Evolutionary conservation across 2,888 invertebrate species (phyloP).

Genomic region (Seladonia tumulorum): DNA sequence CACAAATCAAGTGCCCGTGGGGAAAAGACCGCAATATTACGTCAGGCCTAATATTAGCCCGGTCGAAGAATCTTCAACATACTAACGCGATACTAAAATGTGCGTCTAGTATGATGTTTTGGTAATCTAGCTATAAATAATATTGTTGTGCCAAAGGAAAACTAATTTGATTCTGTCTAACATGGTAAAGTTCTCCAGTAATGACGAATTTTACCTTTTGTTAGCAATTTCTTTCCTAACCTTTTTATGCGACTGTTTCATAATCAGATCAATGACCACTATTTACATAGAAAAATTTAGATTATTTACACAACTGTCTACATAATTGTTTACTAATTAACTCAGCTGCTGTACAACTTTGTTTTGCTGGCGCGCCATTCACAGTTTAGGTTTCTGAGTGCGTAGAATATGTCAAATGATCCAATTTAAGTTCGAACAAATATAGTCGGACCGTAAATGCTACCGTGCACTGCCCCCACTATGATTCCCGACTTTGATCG

Average conservation of each 20-base stretch:
- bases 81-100: background rate
- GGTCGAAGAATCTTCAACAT: background rate
- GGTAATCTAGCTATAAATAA: background rate
- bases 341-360: background rate
- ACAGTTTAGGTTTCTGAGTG: background rate
- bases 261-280: background rate
- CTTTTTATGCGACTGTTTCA: background rate
- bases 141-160: background rate
- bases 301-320: background rate
- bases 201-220: background rate
- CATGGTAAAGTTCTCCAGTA: background rate
- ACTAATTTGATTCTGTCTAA: background rate
- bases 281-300: background rate
- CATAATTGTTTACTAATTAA: slow-evolving; percentile 4
- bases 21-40: background rate
- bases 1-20: background rate
- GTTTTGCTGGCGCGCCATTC: slow-evolving; percentile 25
- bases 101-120: background rate
- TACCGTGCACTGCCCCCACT: too few relatives aligned
- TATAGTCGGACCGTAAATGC: background rate
- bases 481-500: background rate
- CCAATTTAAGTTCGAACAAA: background rate
- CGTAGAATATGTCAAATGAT: slow-evolving; percentile 17
- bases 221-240: background rate
- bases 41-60: background rate